Evolutionary conservation across 2,113 vertebrate species (phyloP).

Genomic region (Spilogale gracilis): DNA sequence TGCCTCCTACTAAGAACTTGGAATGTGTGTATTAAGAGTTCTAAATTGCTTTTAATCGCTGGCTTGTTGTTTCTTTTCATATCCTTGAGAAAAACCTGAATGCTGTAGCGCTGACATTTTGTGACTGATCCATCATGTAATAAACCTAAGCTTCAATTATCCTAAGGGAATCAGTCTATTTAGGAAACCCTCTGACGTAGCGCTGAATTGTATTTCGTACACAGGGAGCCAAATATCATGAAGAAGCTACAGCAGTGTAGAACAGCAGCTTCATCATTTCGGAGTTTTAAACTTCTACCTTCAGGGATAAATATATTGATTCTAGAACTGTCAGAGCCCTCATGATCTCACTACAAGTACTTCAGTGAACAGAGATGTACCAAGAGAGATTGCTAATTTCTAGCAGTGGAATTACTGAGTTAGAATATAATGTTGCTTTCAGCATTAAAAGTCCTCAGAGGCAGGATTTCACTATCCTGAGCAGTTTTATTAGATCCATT

Average conservation of each 20-base stretch:
- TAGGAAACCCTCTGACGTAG: constrained; percentile 13
- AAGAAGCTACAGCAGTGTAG: not conserved
- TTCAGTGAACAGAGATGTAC: not conserved
- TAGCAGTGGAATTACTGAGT: constrained; percentile 8
- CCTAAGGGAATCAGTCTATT: constrained; percentile 60
- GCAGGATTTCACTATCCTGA: not conserved
- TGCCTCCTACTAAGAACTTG: not conserved
- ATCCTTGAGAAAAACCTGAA: not conserved
- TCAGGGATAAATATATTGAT: not conserved
- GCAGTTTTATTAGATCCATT: constrained; percentile 24
- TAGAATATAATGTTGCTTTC: not conserved
- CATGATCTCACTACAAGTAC: not conserved
- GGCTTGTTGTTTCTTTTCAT: constrained; percentile 14
- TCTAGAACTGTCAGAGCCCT: not conserved
- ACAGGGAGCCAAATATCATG: not conserved
- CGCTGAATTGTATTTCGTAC: not conserved
- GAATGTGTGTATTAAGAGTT: not conserved
- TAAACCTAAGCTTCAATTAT: constrained; percentile 67
- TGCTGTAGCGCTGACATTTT: constrained; percentile 40
- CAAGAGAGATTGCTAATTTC: not conserved
- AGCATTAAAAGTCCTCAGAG: not conserved
- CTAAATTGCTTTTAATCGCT: constrained; percentile 32
- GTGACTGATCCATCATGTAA: constrained; percentile 52
- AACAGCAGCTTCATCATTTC: not conserved
- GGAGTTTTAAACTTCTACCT: constrained; percentile 44